These are phyloP conservation scores for Zoanthus gigantus DNA, from an alignment of 92 coral and sea anemone species.

Conservation along the genomic window DNA sequence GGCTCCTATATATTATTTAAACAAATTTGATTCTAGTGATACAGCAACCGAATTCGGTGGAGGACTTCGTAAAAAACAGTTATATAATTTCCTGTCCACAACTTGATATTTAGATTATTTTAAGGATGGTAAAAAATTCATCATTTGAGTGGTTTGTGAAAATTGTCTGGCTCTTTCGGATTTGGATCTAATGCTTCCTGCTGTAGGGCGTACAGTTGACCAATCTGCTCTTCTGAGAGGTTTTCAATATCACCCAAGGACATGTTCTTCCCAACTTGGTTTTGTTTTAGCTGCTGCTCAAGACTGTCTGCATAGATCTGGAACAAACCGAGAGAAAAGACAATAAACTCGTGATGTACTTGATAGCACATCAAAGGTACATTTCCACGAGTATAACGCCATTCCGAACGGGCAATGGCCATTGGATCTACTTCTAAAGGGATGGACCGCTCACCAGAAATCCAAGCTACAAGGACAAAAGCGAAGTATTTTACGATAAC, in stretches of 20 bases:
- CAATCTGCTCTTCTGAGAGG: conserved; percentile 44
- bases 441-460: too few relatives aligned
- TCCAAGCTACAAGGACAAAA: too few relatives aligned
- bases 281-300: conserved; percentile 30
- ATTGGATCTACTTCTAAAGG: too few relatives aligned
- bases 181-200: conserved; percentile 33
- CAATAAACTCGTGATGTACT: background rate
- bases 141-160: conserved; percentile 25
- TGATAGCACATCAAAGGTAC: background rate
- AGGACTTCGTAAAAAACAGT: too few relatives aligned
- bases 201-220: conserved; percentile 38
- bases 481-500: too few relatives aligned
- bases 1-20: too few relatives aligned
- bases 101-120: background rate
- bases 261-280: conserved; percentile 23
- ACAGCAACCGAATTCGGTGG: too few relatives aligned
- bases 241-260: conserved; percentile 13
- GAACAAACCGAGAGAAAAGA: background rate
- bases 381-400: too few relatives aligned
- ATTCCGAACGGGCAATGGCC: too few relatives aligned
- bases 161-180: conserved; percentile 32
- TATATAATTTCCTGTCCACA: too few relatives aligned
- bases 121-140: background rate
- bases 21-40: too few relatives aligned
- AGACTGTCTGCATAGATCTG: conserved; percentile 39